Evolutionary conservation across 2,113 vertebrate genomes (phyloP).

Genomic region (Chitala chitala): DNA sequence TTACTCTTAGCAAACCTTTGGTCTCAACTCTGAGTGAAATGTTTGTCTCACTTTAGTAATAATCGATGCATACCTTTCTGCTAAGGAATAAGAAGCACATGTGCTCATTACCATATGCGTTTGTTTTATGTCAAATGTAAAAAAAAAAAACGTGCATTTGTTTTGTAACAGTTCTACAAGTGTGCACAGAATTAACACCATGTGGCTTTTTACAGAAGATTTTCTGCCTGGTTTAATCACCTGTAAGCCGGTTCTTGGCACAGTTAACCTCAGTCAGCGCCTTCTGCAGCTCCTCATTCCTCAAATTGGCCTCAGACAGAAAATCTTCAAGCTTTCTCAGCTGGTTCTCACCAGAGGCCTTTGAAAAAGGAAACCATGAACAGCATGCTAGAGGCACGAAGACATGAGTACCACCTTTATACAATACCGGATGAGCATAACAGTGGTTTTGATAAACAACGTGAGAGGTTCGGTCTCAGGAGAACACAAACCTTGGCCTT

Average conservation of each 20-base stretch:
- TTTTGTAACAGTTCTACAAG: background rate
- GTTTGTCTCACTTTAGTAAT: background rate
- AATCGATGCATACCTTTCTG: background rate
- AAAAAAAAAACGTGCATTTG: background rate
- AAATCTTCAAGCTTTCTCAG: slow-evolving; percentile 67
- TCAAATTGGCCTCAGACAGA: slow-evolving; percentile 57
- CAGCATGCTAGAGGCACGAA: background rate
- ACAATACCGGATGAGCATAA: no score
- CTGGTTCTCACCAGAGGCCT: slow-evolving; percentile 61
- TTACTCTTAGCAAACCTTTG: background rate
- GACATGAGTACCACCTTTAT: no score
- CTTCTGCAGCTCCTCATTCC: slow-evolving; percentile 68
- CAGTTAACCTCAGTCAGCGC: slow-evolving; percentile 56
- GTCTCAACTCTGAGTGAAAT: background rate
- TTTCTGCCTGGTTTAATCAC: slow-evolving; percentile 37
- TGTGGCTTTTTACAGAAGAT: background rate
- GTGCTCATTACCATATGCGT: background rate
- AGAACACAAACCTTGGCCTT: slow-evolving; percentile 68
- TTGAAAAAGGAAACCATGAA: slow-evolving; percentile 14
- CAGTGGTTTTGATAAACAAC: no score
- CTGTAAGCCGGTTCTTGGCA: slow-evolving; percentile 63
- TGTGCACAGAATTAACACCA: background rate
- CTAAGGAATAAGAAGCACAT: background rate
- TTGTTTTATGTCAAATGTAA: background rate
- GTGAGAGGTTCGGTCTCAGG: no score